Evolutionary conservation across 2,797 vertebrate species (phyloP), one percentile per base, ranked within the genome.

Genomic region (Chelmon rostratus): DNA sequence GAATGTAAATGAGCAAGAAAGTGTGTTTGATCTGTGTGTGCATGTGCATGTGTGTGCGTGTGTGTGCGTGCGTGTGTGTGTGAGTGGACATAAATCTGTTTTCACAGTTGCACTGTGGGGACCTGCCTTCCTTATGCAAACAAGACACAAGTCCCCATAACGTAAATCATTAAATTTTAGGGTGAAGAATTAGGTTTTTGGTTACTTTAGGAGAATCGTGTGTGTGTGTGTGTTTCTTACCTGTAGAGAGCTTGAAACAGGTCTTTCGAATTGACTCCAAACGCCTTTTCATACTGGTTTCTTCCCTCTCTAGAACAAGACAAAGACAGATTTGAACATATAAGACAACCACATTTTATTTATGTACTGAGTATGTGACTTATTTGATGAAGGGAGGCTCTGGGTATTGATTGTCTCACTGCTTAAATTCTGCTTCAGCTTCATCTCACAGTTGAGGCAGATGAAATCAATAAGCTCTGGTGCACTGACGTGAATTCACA

Each of bases 211-310:
- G n/a, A n/a, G n/a, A n/a, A n/a, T n/a, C n/a, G n/a, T 74, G 59
- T 57, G 68, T 69, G 75, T 65, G 52, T 69, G 37, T 12, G 2
- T 28, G 44, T 28, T 33, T 37, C 68, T 93, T 92, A 98, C 98
- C 97, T 97, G 96, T 98, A 98, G 80, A 98, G 89, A 54, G 96
- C 96, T 40, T 95, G 88, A 88, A 98, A 98, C 79, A 96, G 90
- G 38, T 97, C 96, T 46, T 92, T 72, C 0, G 96, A 94, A 63
- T 78, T 91, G 59, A 96, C 67, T 0, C 96, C 96, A 79, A 98
- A 97, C 15, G 95, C 96, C 89, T 92, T 96, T 84, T 96, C 92
- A 76, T 98, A 96, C 66, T 97, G 97, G 86, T 95, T 97, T 84
- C 69, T 94, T 40, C 97, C 97, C 84, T 98, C 97, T 83, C 97